Evolutionary conservation across 2,113 vertebrate genomes (phyloP), one percentile per base, ranked within the genome.

Genomic region (Mus spicilegus): DNA sequence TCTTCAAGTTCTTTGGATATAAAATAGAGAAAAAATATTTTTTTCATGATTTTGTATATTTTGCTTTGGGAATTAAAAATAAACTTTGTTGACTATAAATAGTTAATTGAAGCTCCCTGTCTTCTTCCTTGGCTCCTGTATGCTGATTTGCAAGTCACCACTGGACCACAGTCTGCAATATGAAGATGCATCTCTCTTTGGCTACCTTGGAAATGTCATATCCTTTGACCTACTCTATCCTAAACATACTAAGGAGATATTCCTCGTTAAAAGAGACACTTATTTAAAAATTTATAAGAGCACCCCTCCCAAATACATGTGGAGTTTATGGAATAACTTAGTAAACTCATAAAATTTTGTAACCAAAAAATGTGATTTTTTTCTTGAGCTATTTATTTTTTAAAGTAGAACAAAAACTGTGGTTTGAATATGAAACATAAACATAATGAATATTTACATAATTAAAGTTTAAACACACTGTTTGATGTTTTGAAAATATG

Each of bases 171-270:
- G 61, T 78, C n/a, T 78, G 39, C 69, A 39, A 36, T 1, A 36
- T 6, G 16, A 93, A 46, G 39, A 17, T 72, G 92, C 30, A 67
- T 56, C 49, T 75, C 87, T 36, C 30, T 77, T 67, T 91, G 87
- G 46, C 72, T 28, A 24, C 78, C 46, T 77, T 94, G 42, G 89
- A 91, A 95, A 75, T 87, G 78, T 78, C 94, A 87, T 5, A 19
- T 69, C 46, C 69, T 96, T 96, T 96, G 93, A 90, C 54, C 54
- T 58, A 46, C 22, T 89, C 72, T 20, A 39, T 26, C 19, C 39
- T 73, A 78, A 30, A 69, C 46, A 36, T n/a, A 28, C 65, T 85
- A 33, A 93, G 89, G 56, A 69, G 46, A 69, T 8, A 93, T 39
- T 81, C 3, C 28, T 92, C 81, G 39, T 22, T 88, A 65, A 6